Evolutionary conservation across 2,113 vertebrate genomes (phyloP).

Genomic region (Petroica traversi): DNA sequence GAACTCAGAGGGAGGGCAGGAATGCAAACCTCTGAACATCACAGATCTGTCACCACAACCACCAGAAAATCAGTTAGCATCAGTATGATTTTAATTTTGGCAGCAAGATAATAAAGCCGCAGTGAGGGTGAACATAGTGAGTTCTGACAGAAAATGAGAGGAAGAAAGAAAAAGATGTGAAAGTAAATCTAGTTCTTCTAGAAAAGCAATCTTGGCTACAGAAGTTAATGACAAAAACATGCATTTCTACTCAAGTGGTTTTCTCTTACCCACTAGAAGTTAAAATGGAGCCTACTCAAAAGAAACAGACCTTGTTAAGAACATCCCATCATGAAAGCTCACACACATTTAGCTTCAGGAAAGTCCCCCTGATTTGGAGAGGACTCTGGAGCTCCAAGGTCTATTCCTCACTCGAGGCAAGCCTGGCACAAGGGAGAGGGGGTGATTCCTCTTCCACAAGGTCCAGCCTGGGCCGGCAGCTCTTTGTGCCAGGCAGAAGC

Average conservation of each 20-base stretch:
- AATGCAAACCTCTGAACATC: conserved; percentile 49
- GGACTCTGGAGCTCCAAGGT: not conserved
- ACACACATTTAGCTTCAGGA: not conserved
- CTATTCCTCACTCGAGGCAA: not conserved
- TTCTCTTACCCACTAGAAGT: not conserved
- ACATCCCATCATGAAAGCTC: not conserved
- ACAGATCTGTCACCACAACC: conserved; percentile 45
- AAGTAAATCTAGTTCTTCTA: not conserved
- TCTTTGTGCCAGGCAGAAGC: not conserved
- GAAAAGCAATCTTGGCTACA: not conserved
- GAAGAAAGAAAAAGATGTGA: not conserved
- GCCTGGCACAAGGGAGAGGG: not conserved
- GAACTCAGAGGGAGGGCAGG: conserved; percentile 42
- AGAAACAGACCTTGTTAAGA: not conserved
- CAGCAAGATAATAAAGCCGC: not conserved
- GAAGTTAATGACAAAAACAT: conserved; percentile 9
- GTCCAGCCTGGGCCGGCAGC: not conserved
- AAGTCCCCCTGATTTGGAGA: not conserved
- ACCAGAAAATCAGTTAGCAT: conserved; percentile 41
- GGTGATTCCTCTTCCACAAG: not conserved
- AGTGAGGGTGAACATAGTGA: not conserved
- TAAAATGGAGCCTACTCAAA: not conserved
- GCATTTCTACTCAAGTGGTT: not conserved
- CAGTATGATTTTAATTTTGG: conserved; percentile 25
- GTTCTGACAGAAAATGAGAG: not conserved